Evolutionary conservation across 2,113 vertebrate genomes (phyloP).

Genomic region (Salminus brasiliensis): DNA sequence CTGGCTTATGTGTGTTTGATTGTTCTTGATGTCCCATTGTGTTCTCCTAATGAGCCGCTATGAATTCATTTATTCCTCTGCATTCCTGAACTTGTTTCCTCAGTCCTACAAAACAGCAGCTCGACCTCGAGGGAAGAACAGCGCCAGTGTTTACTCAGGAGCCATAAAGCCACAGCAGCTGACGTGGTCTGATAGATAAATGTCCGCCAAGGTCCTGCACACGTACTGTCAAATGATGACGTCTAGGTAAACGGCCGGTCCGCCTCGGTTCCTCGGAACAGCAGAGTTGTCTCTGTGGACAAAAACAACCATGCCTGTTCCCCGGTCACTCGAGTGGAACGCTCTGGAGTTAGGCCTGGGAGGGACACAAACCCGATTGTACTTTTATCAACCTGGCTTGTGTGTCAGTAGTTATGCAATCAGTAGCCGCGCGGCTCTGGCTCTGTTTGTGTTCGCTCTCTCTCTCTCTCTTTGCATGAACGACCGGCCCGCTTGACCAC

Average conservation of each 20-base stretch:
- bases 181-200: background rate
- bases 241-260: background rate
- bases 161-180: background rate
- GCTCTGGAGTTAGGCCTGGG: background rate
- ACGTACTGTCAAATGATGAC: background rate
- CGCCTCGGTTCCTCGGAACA: background rate
- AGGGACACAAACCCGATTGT: conserved; percentile 38
- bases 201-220: background rate
- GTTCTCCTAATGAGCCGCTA: conserved; percentile 34
- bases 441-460: conserved; percentile 38
- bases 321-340: conserved; percentile 6
- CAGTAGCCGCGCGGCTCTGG: conserved; percentile 37
- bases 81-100: conserved; percentile 35
- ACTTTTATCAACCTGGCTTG: conserved; percentile 44
- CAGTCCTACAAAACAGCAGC: conserved; percentile 1
- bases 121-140: background rate
- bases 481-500: conserved; percentile 45
- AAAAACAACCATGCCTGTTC: background rate
- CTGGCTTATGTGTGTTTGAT: background rate
- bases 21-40: conserved; percentile 34
- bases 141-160: background rate
- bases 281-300: background rate
- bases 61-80: conserved; percentile 43
- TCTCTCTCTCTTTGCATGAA: conserved; percentile 57
- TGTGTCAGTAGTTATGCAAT: conserved; percentile 54